These are phyloP conservation scores for Diceros bicornis DNA, from an alignment of 2,797 vertebrate species.

Conservation along the genomic window DNA sequence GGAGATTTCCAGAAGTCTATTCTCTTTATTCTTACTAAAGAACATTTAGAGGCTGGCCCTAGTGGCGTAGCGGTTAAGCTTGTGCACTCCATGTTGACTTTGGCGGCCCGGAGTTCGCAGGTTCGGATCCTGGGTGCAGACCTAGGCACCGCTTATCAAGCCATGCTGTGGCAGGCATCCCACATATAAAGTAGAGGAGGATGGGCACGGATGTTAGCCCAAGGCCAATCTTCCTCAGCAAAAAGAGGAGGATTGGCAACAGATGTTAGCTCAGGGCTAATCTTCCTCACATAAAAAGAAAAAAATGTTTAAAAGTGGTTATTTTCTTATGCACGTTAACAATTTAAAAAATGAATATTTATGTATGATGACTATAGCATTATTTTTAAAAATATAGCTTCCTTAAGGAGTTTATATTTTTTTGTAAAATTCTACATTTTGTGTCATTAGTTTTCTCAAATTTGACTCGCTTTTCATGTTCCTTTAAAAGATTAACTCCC, in stretches of 20 bases:
- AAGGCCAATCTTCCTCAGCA: too few species aligned
- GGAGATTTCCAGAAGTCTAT: not conserved
- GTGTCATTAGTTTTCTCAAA: slow-evolving; percentile 18
- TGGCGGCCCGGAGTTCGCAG: too few species aligned
- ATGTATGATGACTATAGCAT: not conserved
- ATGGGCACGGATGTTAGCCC: too few species aligned
- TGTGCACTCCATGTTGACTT: too few species aligned
- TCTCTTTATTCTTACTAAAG: not conserved
- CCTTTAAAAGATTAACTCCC: slow-evolving; percentile 63
- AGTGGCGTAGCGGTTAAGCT: too few species aligned
- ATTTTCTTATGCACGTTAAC: slow-evolving; percentile 37
- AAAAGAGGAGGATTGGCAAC: too few species aligned
- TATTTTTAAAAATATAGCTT: slow-evolving; percentile 32
- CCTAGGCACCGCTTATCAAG: too few species aligned
- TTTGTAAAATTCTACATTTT: slow-evolving; percentile 49
- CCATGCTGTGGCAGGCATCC: too few species aligned
- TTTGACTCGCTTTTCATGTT: slow-evolving; percentile 25
- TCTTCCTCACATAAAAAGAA: too few species aligned
- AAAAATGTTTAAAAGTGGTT: not conserved
- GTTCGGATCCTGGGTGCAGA: too few species aligned
- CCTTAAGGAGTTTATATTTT: slow-evolving; percentile 10
- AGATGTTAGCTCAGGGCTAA: too few species aligned
- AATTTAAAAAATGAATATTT: not conserved
- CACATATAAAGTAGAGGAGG: too few species aligned
- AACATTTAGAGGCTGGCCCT: not conserved